Conservation (phyloP, 2,888 invertebrate species). For the Archips crataeganus region DNA sequence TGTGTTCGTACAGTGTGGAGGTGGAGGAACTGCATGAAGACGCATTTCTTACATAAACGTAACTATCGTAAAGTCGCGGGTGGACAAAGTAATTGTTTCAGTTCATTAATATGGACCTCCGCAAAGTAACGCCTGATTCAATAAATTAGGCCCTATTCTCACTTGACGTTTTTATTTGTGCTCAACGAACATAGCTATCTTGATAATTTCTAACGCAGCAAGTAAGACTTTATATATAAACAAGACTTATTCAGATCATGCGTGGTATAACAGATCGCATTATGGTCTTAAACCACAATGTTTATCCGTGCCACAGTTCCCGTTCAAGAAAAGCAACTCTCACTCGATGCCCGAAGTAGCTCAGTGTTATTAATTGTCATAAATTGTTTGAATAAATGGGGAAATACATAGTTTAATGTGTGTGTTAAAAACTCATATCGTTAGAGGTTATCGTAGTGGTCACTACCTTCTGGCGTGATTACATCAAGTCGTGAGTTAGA, state of each 20-base stretch:
- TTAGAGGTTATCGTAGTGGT: background rate
- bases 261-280: background rate
- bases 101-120: too few species aligned
- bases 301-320: conserved; percentile 31
- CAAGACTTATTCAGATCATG: conserved; percentile 3
- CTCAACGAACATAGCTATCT: too few species aligned
- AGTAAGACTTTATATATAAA: background rate
- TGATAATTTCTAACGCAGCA: too few species aligned
- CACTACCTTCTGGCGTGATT: background rate
- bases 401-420: background rate
- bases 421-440: background rate
- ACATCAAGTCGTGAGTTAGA: background rate
- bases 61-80: too few species aligned
- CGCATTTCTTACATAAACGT: too few species aligned
- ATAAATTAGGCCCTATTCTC: too few species aligned
- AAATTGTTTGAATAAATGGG: background rate
- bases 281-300: conserved; percentile 30
- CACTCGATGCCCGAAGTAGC: conserved; percentile 11
- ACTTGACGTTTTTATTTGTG: too few species aligned
- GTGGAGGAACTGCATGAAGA: too few species aligned
- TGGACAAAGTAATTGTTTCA: too few species aligned
- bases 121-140: too few species aligned
- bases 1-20: too few species aligned
- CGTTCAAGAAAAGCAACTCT: conserved; percentile 17
- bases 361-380: conserved; percentile 19